phyloP scores from a whole-genome alignment of 2,888 invertebrate species.

The Ornithoptera alexandrae region DNA sequence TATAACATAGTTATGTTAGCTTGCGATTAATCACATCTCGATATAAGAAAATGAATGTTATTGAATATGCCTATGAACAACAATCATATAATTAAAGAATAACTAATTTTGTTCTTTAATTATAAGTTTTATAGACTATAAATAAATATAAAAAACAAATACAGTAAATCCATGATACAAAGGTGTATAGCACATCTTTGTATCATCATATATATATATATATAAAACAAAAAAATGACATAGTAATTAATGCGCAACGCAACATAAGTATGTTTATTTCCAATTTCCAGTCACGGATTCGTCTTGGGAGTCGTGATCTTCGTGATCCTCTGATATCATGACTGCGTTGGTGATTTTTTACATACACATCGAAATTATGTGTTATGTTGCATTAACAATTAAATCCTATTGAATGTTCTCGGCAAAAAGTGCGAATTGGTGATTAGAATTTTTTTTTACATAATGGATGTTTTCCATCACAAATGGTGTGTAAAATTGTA shows the following conservation, averaged over 20 bases:
- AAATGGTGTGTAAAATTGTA: conserved; percentile 24
- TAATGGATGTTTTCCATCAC: conserved; percentile 26
- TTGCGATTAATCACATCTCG: too few relatives aligned
- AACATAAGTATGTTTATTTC: conserved; percentile 37
- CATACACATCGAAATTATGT: conserved; percentile 37
- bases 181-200: conserved; percentile 36
- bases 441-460: conserved; percentile 14
- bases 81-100: too few relatives aligned
- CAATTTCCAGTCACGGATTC: conserved; percentile 39
- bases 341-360: conserved; percentile 41
- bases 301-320: conserved; percentile 34
- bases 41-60: too few relatives aligned
- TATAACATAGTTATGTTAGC: too few relatives aligned
- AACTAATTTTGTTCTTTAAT: too few relatives aligned
- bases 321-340: conserved; percentile 62
- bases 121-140: too few relatives aligned
- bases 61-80: too few relatives aligned
- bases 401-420: conserved; percentile 39
- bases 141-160: neutral
- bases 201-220: conserved; percentile 34
- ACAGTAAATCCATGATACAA: conserved; percentile 30
- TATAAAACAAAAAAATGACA: conserved; percentile 47
- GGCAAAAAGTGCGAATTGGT: conserved; percentile 29
- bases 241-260: conserved; percentile 39
- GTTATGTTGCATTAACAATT: conserved; percentile 40